Base-by-base conservation (phyloP, 2,797 vertebrate genomes). In the Helarctos malayanus region DNA sequence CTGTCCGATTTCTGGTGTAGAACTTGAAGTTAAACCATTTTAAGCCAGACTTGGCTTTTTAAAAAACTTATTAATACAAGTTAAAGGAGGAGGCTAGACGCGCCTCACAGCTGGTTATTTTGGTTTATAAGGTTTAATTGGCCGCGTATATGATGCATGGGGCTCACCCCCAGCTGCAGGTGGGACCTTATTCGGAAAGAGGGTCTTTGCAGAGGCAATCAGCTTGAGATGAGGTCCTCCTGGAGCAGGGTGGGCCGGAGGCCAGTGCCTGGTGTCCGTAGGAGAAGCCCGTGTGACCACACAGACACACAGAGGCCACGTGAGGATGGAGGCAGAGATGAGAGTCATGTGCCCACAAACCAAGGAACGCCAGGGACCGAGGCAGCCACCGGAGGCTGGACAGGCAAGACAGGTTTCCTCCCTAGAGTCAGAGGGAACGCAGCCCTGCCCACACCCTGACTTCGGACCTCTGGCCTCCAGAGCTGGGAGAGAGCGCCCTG, bases 361-460 rank as follows among this genome's bases (percentile, higher is more conserved):
- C 21, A 6, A n/a, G 16, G n/a, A 23, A 41, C 1, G 3, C 3
- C 2, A 6, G 19, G 56, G 32, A 7, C 23, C 7, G 12, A 12
- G 73, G 79, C 23, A 12, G 2, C 45, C 7, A 15, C 8, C 32
- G 5, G 35, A 11, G 32, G 38, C 7, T 25, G 52, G 61, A 6
- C 47, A 27, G 23, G 75, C 5, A 41, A 1, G 13, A 68, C 32
- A 3, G 45, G 9, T 7, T 11, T 7, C 14, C 21, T 35, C 27
- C 23, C 19, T 56, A 56, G 2, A 19, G 8, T 9, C 4, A 9
- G 75, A 73, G 35, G 14, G 14, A 32, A 41, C 19, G 1, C 16
- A 5, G 21, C 23, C 2, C 83, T 25, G 35, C 4, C 2, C 7
- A 69, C 25, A 21, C 19, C 47, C 69, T 0, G 12, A 41, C 21